Base-by-base conservation (phyloP, 1,140 invertebrate genomes). In the Neodiprion fabricii region DNA sequence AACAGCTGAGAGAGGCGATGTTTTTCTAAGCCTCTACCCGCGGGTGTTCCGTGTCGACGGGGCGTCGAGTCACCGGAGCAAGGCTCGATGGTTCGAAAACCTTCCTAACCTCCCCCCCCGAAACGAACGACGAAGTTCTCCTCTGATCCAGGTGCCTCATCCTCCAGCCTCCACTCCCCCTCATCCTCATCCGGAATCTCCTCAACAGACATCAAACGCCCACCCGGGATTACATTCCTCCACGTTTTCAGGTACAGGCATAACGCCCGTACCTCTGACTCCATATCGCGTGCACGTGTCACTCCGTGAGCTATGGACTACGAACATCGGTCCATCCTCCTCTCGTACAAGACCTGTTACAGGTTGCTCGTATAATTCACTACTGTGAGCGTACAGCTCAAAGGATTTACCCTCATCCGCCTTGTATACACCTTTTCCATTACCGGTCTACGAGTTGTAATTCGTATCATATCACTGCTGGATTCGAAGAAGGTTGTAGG, bases 181-280 rank as follows among this genome's bases (percentile, higher is more conserved):
- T 23, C 71, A 75, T 70, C 77, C 79, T 79, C 78, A 78, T 79
- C 78, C 78, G 28, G 53, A 17, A 61, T 61, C 11, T 61, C 53
- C 53, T 61, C 11, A 40, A 61, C 53, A 61, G 53, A 61, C 11
- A 61, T 61, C 53, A 61, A 61, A 61, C 53, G 53, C 53, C 53
- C 53, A 61, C 53, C 53, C 53, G 53, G 53, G 11, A 61, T 61
- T 61, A 61, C 11, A 61, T 61, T 61, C 53, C 53, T 61, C n/a
- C 53, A 7, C 53, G 53, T 61, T 14, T 61, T 17, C n/a, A 17
- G 11, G n/a, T 17, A 61, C 11, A 40, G 28, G 28, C 28, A 40
- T 40, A 40, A 40, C 5, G 28, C 28, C 28, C 28, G 28, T 40
- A 40, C 28, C 28, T 40, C 28, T 40, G 28, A 40, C 28, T 40